Evolutionary conservation across 2,113 vertebrate genomes (phyloP).

Genomic region (Daboia siamensis): DNA sequence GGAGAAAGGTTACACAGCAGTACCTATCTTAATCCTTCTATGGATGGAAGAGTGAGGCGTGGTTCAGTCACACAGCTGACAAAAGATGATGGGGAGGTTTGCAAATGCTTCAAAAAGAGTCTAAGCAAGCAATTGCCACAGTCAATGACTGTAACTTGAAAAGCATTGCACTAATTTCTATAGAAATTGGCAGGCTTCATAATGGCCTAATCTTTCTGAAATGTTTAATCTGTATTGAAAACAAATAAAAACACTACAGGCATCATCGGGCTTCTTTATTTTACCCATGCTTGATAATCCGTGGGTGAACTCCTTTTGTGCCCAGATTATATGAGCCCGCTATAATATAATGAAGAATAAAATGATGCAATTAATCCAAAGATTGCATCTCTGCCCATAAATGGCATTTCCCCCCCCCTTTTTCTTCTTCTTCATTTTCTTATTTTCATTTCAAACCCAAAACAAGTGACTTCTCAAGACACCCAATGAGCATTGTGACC

Average conservation of each 20-base stretch:
- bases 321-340: background rate
- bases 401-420: background rate
- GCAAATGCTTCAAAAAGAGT: background rate
- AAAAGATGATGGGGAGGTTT: background rate
- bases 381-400: background rate
- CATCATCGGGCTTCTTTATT: background rate
- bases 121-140: background rate
- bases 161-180: background rate
- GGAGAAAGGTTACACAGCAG: background rate
- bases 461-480: background rate
- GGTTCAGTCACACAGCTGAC: background rate
- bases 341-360: background rate
- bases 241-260: background rate
- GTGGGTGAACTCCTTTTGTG: background rate
- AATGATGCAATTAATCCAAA: conserved; percentile 17
- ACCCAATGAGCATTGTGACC: background rate
- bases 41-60: background rate
- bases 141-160: background rate
- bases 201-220: background rate
- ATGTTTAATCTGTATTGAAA: background rate
- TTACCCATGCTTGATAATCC: background rate
- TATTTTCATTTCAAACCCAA: background rate
- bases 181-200: background rate
- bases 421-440: background rate
- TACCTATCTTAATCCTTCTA: background rate